phyloP scores from a whole-genome alignment of 2,797 vertebrate species.

The Trachops cirrhosus region DNA sequence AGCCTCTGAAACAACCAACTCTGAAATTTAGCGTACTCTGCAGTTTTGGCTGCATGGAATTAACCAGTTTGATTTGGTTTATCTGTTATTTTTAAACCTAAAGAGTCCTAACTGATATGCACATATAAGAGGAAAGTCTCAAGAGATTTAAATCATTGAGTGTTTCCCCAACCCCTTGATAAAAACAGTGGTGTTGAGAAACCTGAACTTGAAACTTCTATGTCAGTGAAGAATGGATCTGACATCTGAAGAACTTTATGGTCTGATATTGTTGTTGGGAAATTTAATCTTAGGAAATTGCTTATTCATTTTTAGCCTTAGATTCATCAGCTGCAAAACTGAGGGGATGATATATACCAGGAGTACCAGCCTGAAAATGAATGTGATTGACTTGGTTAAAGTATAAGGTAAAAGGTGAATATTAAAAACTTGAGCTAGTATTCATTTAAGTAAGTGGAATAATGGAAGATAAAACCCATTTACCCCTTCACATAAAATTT shows the following conservation, averaged over 20 bases:
- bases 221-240: background rate
- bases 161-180: background rate
- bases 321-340: background rate
- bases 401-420: too few species aligned
- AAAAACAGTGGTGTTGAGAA: background rate
- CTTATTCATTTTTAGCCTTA: background rate
- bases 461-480: background rate
- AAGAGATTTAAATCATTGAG: background rate
- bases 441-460: background rate
- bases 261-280: background rate
- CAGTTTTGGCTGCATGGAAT: too few species aligned
- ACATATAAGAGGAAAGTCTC: background rate
- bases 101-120: background rate
- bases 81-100: background rate
- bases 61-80: background rate
- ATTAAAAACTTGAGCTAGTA: background rate
- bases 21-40: background rate
- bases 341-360: accelerated
- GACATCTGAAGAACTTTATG: background rate
- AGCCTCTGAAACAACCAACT: background rate
- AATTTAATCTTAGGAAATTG: background rate
- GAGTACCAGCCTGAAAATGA: background rate
- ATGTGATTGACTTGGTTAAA: background rate
- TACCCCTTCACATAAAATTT: background rate
- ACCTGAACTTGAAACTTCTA: background rate